These are phyloP conservation scores for Liolophura sinensis DNA, from an alignment of 1,140 invertebrate species.

Conservation along the genomic window DNA sequence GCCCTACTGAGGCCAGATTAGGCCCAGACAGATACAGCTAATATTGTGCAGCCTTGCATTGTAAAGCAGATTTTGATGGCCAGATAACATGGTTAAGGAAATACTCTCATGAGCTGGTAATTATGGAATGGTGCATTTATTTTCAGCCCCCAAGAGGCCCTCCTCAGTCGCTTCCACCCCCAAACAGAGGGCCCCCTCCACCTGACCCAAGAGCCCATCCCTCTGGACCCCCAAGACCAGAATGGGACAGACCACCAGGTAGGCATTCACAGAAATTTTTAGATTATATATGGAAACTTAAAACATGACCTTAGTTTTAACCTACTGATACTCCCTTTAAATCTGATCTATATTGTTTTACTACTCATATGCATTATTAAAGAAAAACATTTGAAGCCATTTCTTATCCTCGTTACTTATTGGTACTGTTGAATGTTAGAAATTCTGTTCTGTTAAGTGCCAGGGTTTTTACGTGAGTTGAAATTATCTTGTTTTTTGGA, in stretches of 20 bases:
- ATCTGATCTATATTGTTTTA: too few relatives aligned
- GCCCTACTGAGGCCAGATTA: too few relatives aligned
- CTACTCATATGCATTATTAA: too few relatives aligned
- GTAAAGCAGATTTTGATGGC: conserved; percentile 12
- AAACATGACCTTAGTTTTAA: background rate
- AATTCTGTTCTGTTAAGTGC: too few relatives aligned
- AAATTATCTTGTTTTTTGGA: too few relatives aligned
- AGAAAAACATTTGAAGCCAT: too few relatives aligned
- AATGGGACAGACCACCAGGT: conserved; percentile 76
- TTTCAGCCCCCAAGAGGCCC: conserved; percentile 26
- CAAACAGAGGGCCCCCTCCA: conserved; percentile 69
- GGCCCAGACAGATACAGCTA: background rate
- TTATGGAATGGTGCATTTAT: conserved; percentile 2
- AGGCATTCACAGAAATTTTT: conserved; percentile 7
- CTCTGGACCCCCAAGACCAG: conserved; percentile 66
- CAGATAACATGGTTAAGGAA: too few relatives aligned
- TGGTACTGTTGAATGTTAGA: too few relatives aligned
- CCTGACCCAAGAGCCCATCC: conserved; percentile 59
- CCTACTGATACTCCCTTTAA: background rate
- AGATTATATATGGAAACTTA: background rate
- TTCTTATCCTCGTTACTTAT: too few relatives aligned
- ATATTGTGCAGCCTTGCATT: background rate
- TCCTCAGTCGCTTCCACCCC: conserved; percentile 31
- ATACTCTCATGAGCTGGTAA: conserved; percentile 7
- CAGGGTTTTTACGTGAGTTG: too few relatives aligned